Conservation (phyloP, 37 sponge, comb jelly and placozoan genomes). For the Halichondria panicea region DNA sequence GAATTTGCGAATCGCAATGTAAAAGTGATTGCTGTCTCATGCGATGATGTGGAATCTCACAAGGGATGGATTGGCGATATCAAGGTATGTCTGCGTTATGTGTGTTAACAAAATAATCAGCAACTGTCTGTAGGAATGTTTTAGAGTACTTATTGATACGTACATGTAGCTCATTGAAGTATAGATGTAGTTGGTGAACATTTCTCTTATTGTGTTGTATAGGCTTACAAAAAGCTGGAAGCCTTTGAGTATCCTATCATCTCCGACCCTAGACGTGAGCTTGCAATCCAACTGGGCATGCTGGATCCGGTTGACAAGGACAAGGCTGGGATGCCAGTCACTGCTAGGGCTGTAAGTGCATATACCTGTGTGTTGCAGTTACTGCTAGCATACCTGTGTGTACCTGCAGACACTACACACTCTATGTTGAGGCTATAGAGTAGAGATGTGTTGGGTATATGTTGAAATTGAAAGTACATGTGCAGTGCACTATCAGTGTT, state of each 20-base stretch:
- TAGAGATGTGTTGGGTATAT: too few species aligned
- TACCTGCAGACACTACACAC: neutral
- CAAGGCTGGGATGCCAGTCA: conserved; percentile 93
- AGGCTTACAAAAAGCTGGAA: conserved; percentile 33
- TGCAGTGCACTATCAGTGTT: too few species aligned
- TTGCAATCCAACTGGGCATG: conserved; percentile 93
- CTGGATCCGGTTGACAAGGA: conserved; percentile 97
- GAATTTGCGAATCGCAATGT: conserved; percentile 90
- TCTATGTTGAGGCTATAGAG: too few species aligned
- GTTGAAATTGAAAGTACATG: too few species aligned
- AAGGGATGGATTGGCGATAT: conserved; percentile 89
- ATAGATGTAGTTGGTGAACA: too few species aligned
- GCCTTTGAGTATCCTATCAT: conserved; percentile 93
- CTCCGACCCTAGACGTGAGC: conserved; percentile 86
- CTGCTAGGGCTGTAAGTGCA: conserved; percentile 87
- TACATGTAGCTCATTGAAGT: too few species aligned
- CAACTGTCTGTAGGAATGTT: too few species aligned
- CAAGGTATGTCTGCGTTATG: conserved; percentile 15
- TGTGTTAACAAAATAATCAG: too few species aligned
- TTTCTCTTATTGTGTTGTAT: conserved; percentile 10
- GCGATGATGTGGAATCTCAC: conserved; percentile 82
- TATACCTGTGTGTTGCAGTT: neutral
- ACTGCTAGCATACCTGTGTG: neutral
- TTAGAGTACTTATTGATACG: too few species aligned
- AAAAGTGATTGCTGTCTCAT: conserved; percentile 91